Evolutionary conservation across 2,797 vertebrate genomes (phyloP).

Genomic region (Pangasius sanitwongsei): DNA sequence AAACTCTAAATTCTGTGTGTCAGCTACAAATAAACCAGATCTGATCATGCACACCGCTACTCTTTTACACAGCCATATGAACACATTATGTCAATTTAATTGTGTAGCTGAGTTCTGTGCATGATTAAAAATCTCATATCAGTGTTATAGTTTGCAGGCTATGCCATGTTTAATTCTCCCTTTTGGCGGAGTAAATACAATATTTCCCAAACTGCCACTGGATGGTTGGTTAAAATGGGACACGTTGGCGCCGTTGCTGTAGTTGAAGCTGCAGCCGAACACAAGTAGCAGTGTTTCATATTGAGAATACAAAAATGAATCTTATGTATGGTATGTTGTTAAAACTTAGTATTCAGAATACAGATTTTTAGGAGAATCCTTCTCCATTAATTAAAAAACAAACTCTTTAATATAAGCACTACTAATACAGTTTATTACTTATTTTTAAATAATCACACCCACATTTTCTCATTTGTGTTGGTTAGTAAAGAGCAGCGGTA

Average conservation of each 20-base stretch:
- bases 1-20: neutral
- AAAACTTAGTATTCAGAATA: neutral
- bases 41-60: neutral
- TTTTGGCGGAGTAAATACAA: neutral
- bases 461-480: neutral
- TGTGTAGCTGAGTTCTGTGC: neutral
- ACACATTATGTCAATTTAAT: neutral
- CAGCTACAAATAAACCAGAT: neutral
- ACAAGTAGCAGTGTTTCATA: neutral
- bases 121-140: neutral
- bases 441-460: neutral
- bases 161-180: neutral
- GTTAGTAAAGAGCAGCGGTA: neutral
- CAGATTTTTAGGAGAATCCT: neutral
- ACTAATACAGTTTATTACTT: neutral
- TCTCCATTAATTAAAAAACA: neutral
- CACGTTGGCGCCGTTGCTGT: neutral
- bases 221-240: neutral
- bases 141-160: neutral
- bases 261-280: neutral
- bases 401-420: neutral
- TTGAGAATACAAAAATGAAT: neutral
- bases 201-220: neutral
- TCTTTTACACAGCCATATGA: neutral
- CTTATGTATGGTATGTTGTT: neutral